phyloP scores from a whole-genome alignment of 2,797 vertebrate species.

The Glossophaga mutica region DNA sequence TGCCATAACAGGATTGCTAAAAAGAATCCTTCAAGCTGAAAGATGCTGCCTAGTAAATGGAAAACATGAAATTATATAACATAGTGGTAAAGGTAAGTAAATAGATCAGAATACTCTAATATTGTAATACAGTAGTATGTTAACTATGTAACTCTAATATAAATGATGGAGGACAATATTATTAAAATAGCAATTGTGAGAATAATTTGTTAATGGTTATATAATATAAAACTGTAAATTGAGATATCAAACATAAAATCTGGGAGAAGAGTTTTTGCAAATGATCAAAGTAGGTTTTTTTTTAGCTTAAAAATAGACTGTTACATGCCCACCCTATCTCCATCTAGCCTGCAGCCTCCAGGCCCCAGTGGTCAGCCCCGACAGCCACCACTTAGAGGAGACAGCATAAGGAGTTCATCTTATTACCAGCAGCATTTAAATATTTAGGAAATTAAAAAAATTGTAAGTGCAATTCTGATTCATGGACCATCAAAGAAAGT shows the following conservation, averaged over 20 bases:
- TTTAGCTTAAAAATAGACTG: background rate
- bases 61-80: background rate
- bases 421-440: slow-evolving; percentile 3
- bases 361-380: fast-evolving
- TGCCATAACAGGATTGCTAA: background rate
- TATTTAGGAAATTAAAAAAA: slow-evolving; percentile 14
- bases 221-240: background rate
- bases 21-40: background rate
- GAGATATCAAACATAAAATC: background rate
- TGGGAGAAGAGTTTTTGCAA: background rate
- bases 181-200: background rate
- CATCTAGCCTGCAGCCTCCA: fast-evolving
- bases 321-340: background rate
- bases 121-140: background rate
- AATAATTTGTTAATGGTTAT: background rate
- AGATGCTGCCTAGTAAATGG: background rate
- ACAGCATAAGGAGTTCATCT: background rate
- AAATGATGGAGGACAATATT: background rate
- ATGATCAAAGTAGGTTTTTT: background rate
- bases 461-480: slow-evolving; percentile 28
- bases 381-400: background rate
- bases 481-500: background rate
- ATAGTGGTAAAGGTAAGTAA: background rate
- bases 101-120: background rate
- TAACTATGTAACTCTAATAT: background rate